Evolutionary conservation across 2,797 vertebrate species (phyloP), one percentile per base, ranked within the genome.

Genomic region (Enteromius argenteus): DNA sequence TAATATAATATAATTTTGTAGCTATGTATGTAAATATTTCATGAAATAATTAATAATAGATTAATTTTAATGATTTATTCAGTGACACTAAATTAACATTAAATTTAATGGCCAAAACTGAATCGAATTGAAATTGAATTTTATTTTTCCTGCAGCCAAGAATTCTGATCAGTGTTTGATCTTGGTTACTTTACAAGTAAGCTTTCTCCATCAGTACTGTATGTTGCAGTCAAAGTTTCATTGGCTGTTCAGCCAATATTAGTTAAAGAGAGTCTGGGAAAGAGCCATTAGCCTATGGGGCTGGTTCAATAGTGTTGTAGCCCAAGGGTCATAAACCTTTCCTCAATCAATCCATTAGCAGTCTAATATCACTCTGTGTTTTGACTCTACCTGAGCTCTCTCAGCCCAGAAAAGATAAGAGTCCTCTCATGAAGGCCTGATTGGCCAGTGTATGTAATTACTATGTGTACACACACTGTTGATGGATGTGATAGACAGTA

Each of bases 331-430:
- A 83, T 88, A 73, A 86, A 84, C 39, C 58, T 67, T 15, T 51
- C 83, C 88, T 88, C 82, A 78, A 79, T 87, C 87, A 87, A 60
- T 84, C 74, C 85, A 86, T 86, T 89, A 86, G n/a, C 60, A 30
- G 80, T 44, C 69, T 67, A 35, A 56, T 49, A 73, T 77, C 77
- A 67, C 81, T 81, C 14, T 35, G 49, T 72, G 73, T 75, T 73
- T 68, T 80, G 56, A 35, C 66, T 64, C 27, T 56, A 56, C 44
- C 79, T 75, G 74, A 49, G 68, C 66, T 78, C 44, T 76, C 62
- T 76, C 17, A 30, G 72, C 32, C 32, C 49, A 67, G 62, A 76
- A 83, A 30, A 76, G 81, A 84, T 86, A 84, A 81, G 84, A 67
- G 58, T 62, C 49, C 44, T 68, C 73, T 74, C 30, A 79, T 6